Conservation (phyloP, 1,140 invertebrate genomes). For the Gyrodactylus bullatarudis region DNA sequence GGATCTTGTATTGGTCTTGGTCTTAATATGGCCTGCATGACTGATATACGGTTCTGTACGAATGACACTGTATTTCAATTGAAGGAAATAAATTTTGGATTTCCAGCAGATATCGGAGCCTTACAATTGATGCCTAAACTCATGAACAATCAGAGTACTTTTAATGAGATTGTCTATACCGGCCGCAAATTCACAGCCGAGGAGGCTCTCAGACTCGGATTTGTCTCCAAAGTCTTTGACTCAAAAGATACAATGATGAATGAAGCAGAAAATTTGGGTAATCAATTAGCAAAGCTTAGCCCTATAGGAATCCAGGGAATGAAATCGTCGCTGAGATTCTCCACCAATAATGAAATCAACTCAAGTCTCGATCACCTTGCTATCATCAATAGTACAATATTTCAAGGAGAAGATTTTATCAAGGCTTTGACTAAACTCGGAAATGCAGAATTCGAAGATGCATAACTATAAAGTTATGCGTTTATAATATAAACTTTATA, state of each 20-base stretch:
- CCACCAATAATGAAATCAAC: slow-evolving; percentile 15
- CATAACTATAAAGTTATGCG: not conserved
- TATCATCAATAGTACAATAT: not conserved
- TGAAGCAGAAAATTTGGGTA: slow-evolving; percentile 33
- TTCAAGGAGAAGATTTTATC: not conserved
- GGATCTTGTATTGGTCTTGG: not conserved
- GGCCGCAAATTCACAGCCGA: slow-evolving; percentile 39
- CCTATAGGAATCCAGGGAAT: slow-evolving; percentile 65
- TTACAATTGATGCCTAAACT: slow-evolving; percentile 70
- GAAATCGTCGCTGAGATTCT: slow-evolving; percentile 46
- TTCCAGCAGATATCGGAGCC: slow-evolving; percentile 71
- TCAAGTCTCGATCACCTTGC: not conserved
- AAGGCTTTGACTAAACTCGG: not conserved
- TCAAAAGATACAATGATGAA: slow-evolving; percentile 32
- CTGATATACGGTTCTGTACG: not conserved
- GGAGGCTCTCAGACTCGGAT: slow-evolving; percentile 31
- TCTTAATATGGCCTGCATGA: not conserved
- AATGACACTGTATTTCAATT: not conserved
- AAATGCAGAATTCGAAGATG: not conserved
- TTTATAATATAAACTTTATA: not conserved
- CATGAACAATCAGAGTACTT: slow-evolving; percentile 48
- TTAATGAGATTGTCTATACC: slow-evolving; percentile 50
- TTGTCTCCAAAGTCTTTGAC: slow-evolving; percentile 28
- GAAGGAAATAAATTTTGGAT: slow-evolving; percentile 28
- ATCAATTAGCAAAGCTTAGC: slow-evolving; percentile 48